Evolutionary conservation across 2,797 vertebrate species (phyloP), one percentile per base, ranked within the genome.

Genomic region (Gymnodraco acuticeps): DNA sequence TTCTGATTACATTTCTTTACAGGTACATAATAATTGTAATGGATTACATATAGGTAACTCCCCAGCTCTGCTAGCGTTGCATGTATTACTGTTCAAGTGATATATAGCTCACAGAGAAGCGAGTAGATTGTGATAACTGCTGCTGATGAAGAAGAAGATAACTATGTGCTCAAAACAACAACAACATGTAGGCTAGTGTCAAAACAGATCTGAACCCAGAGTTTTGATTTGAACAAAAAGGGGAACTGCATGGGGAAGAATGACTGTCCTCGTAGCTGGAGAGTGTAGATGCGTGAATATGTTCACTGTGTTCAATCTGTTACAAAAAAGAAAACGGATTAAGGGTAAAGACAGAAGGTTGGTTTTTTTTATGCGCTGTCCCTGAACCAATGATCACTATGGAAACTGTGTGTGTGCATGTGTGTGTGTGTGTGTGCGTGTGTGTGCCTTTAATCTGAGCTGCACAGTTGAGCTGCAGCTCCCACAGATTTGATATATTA

Each of bases 401-500:
- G 87, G 90, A 83, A 91, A 92, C 88, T 10, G 67, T 64, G 59
- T 63, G 14, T 80, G 38, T 47, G 38, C 31, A 42, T 33, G 17
- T 59, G 52, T 38, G 55, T 13, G 14, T 51, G 31, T 31, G 58
- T 14, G 33, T 60, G 52, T 4, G 33, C 27, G 46, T 9, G 47
- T 9, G 33, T 10, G 10, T 16, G 20, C 0, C 5, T 33, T 84
- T 88, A 89, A 91, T 92, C 88, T 84, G 72, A 58, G 55, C 1
- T 27, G 7, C 33, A 38, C 33, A 31, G 27, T 31, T 76, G 81
- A 84, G 75, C 78, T 53, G 42, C 59, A 64, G 59, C 73, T 78
- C 70, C 72, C 20, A 50, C 80, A 80, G 75, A 89, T 88, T 87
- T 84, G 70, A 79, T 77, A 68, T 88, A 92, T 89, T 81, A 78